Conservation (phyloP, 2,888 invertebrate species). For the Electrophaes corylata region DNA sequence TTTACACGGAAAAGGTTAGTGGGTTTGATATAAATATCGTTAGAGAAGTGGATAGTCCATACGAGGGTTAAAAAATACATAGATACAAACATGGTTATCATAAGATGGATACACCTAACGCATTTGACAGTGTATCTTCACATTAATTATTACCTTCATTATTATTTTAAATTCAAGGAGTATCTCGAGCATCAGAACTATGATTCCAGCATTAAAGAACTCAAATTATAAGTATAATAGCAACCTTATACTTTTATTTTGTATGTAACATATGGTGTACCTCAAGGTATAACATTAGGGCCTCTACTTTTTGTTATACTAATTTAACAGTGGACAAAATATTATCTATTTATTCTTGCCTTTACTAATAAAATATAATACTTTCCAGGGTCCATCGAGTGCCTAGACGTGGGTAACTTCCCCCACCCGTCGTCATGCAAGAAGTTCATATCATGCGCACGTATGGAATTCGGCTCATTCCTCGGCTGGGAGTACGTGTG, state of each 20-base stretch:
- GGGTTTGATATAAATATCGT: neutral
- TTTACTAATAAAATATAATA: too few species aligned
- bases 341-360: too few species aligned
- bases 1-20: conserved; percentile 78
- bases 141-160: too few species aligned
- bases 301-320: neutral
- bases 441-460: conserved; percentile 95
- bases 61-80: too few species aligned
- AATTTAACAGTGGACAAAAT: too few species aligned
- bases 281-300: conserved; percentile 12
- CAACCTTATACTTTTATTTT: neutral
- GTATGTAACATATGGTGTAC: neutral
- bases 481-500: conserved; percentile 95
- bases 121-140: neutral
- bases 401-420: conserved; percentile 95
- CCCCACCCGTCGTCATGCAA: conserved; percentile 95
- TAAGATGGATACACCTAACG: neutral
- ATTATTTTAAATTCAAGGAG: neutral
- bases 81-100: too few species aligned
- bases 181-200: neutral
- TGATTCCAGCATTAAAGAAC: too few species aligned
- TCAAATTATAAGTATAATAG: too few species aligned
- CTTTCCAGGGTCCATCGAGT: conserved; percentile 88
- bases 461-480: conserved; percentile 89
- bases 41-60: too few species aligned